phyloP scores from a whole-genome alignment of 2,113 vertebrate species.

The Manacus vitellinus region DNA sequence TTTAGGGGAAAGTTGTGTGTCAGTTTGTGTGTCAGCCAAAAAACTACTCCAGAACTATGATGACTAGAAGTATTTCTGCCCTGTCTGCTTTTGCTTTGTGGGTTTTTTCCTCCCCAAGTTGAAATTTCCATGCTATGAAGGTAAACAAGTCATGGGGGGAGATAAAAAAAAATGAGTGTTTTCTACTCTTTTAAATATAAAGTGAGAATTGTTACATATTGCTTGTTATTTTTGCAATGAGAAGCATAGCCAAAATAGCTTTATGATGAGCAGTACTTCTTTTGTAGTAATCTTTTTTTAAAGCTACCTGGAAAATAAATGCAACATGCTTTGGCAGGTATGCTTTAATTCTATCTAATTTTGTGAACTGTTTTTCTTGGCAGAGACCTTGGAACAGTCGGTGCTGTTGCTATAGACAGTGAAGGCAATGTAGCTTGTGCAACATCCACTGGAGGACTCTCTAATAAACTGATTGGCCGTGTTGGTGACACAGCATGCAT shows the following conservation, averaged over 20 bases:
- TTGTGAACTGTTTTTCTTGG: constrained; percentile 67
- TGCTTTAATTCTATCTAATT: constrained; percentile 41
- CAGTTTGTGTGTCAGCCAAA: neutral
- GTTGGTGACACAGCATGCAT: constrained; percentile 85
- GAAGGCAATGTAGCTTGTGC: constrained; percentile 82
- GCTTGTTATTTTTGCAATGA: neutral
- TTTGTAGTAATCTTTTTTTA: neutral
- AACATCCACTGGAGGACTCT: constrained; percentile 83
- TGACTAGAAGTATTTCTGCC: neutral
- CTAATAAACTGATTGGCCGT: constrained; percentile 85
- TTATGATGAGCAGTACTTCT: neutral
- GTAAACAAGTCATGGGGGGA: neutral
- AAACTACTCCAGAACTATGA: neutral
- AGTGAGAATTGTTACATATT: neutral
- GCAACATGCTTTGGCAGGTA: constrained; percentile 25
- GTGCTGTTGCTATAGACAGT: constrained; percentile 82
- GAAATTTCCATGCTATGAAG: neutral
- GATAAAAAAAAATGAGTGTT: neutral
- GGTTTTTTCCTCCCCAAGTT: neutral
- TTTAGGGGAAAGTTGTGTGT: neutral
- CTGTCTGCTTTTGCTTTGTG: neutral
- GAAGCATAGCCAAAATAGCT: neutral
- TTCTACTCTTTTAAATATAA: neutral
- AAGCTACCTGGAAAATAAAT: constrained; percentile 29
- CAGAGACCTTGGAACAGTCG: constrained; percentile 85